phyloP scores from a whole-genome alignment of 2,888 invertebrate species.

The Volucella inanis region DNA sequence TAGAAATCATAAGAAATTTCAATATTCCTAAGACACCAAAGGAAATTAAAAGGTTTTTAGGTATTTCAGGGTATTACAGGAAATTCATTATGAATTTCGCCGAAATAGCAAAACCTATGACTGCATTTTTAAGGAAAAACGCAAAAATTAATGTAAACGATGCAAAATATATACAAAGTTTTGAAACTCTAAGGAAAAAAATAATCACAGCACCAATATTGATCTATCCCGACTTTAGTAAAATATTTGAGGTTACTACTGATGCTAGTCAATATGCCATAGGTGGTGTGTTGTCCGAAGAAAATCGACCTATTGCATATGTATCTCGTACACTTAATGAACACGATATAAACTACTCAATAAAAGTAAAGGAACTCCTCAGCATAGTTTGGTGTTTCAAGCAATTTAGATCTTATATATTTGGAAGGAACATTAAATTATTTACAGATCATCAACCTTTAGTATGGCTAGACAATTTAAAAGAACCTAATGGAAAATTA shows the following conservation, averaged over 20 bases:
- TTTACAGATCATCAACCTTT: too few relatives aligned
- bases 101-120: too few relatives aligned
- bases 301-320: too few relatives aligned
- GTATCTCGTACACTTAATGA: conserved; percentile 8
- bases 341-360: conserved; percentile 17
- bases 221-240: conserved; percentile 36
- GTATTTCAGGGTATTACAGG: conserved; percentile 13
- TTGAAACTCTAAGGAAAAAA: conserved; percentile 26
- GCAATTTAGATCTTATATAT: conserved; percentile 40
- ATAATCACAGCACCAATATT: conserved; percentile 30
- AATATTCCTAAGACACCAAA: conserved; percentile 50
- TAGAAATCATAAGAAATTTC: conserved; percentile 62
- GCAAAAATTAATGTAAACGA: too few relatives aligned
- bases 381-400: conserved; percentile 47
- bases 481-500: too few relatives aligned
- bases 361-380: conserved; percentile 46
- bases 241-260: conserved; percentile 45
- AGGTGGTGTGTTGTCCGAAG: conserved; percentile 34
- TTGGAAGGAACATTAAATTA: not conserved
- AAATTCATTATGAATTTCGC: too few relatives aligned
- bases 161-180: not conserved
- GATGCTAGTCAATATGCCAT: conserved; percentile 44
- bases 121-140: too few relatives aligned
- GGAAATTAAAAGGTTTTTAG: conserved; percentile 69
- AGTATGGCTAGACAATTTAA: too few relatives aligned